A percentile compares a stretch with the other conserved stretches of the same genome.
Evolutionary conservation across 2,113 vertebrate genomes (phyloP).

Genomic region (Alouatta palliata): DNA sequence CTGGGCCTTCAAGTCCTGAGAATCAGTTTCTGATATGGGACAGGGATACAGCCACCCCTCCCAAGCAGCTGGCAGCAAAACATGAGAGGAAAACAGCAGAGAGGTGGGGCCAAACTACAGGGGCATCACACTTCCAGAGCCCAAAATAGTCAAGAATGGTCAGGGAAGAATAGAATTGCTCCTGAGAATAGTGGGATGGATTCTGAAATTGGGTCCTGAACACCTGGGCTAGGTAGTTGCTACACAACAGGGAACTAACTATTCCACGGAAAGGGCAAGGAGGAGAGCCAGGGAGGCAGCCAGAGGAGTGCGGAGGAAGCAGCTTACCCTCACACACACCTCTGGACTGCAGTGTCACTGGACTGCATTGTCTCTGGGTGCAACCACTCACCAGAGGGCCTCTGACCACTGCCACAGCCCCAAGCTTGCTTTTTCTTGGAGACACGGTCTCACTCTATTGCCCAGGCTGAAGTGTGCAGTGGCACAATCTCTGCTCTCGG

Average conservation of each 20-base stretch:
- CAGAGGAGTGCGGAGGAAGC: neutral
- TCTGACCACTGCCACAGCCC: neutral
- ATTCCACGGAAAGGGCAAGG: neutral
- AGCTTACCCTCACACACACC: neutral
- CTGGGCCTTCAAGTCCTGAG: neutral
- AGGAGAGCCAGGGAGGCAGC: neutral
- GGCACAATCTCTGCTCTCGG: too few species aligned
- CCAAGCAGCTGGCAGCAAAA: constrained; percentile 80
- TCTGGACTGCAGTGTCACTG: neutral
- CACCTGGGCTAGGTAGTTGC: neutral
- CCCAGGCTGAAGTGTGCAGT: too few species aligned
- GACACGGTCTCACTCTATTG: neutral
- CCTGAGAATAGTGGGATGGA: neutral
- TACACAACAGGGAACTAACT: neutral
- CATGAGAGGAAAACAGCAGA: constrained; percentile 78
- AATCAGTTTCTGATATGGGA: constrained; percentile 82
- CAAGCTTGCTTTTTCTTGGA: neutral
- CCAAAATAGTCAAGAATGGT: neutral
- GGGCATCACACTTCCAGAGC: neutral
- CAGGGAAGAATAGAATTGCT: neutral
- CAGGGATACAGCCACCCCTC: constrained; percentile 82
- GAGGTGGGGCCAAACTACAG: neutral
- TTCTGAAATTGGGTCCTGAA: neutral
- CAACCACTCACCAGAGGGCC: neutral
- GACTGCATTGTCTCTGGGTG: neutral